These are phyloP conservation scores for Toxostoma redivivum DNA, from an alignment of 2,113 vertebrate genomes.

Conservation along the genomic window DNA sequence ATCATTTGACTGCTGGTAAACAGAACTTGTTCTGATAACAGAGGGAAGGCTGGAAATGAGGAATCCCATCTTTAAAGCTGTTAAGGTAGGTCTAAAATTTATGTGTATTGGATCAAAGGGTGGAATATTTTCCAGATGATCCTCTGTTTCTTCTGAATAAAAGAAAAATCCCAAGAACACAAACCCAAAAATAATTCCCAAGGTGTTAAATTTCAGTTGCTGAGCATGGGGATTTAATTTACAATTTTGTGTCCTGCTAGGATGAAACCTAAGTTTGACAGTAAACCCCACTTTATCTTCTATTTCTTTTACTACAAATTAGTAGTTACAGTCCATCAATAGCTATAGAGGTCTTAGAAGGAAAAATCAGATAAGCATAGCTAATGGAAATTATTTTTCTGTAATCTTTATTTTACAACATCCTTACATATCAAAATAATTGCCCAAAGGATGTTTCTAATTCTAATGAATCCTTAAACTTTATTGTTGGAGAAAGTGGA, in stretches of 20 bases:
- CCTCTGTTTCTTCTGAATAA: not conserved
- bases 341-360: not conserved
- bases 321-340: not conserved
- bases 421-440: not conserved
- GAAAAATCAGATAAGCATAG: not conserved
- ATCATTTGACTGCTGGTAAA: conserved; percentile 52
- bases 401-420: not conserved
- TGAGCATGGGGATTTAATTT: not conserved
- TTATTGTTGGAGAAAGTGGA: not conserved
- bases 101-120: conserved; percentile 52
- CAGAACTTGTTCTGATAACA: conserved; percentile 53
- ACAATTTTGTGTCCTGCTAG: not conserved
- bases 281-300: not conserved
- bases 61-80: conserved; percentile 27
- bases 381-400: not conserved
- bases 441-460: not conserved
- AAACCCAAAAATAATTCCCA: not conserved
- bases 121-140: conserved; percentile 60
- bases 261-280: not conserved
- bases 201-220: conserved; percentile 1
- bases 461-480: not conserved
- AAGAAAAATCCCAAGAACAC: not conserved
- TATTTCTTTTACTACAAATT: not conserved
- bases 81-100: conserved; percentile 49
- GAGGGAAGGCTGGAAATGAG: conserved; percentile 9